Percentiles rank a stretch among this genome's conserved stretches.
phyloP scores from a whole-genome alignment of 2,888 invertebrate species.

The Caenorhabditis zanzibari region DNA sequence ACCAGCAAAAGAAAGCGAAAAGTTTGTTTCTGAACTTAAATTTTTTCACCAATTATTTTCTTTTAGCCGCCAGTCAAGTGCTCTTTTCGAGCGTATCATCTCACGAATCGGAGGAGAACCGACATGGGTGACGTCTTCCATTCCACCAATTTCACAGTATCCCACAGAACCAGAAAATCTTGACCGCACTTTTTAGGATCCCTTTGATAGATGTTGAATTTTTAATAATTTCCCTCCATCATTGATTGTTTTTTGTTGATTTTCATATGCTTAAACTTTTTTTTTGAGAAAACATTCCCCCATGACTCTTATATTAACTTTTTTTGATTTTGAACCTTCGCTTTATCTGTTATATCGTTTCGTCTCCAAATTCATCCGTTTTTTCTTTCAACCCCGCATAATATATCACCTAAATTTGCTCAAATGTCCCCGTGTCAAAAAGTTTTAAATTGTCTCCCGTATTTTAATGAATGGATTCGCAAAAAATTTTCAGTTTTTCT shows the following conservation, averaged over 20 bases:
- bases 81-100: constrained; percentile 86
- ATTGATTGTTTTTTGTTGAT: constrained; percentile 30
- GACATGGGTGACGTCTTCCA: constrained; percentile 64
- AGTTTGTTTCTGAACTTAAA: background rate
- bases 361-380: background rate
- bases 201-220: constrained; percentile 13
- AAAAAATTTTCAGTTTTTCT: background rate
- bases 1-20: background rate
- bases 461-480: background rate
- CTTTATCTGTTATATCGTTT: constrained; percentile 12
- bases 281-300: constrained; percentile 25
- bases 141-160: background rate
- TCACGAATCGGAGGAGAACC: constrained; percentile 75
- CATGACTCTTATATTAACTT: constrained; percentile 23
- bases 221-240: constrained; percentile 28
- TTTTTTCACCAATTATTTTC: background rate
- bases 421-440: constrained; percentile 24
- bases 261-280: background rate
- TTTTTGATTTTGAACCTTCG: constrained; percentile 4
- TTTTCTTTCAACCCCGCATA: constrained; percentile 9
- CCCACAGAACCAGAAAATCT: constrained; percentile 11
- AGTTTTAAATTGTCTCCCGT: constrained; percentile 12
- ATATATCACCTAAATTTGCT: background rate
- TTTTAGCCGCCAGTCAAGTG: constrained; percentile 74
- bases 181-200: constrained; percentile 20